Evolutionary conservation across 1,140 invertebrate species (phyloP).

Genomic region (Homarus americanus): DNA sequence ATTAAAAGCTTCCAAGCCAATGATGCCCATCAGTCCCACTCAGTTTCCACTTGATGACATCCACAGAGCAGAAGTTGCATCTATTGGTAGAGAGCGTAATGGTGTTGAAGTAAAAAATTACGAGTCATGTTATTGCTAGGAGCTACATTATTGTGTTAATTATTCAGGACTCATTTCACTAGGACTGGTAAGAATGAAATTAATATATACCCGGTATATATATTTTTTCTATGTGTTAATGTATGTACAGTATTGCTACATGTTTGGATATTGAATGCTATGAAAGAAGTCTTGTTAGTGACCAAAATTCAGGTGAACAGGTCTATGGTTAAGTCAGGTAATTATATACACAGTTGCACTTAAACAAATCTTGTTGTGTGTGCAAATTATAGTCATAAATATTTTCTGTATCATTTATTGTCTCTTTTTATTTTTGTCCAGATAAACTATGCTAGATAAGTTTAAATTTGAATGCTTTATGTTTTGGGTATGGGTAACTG

Average conservation of each 20-base stretch:
- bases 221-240: background rate
- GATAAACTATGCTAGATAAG: background rate
- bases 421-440: background rate
- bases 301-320: background rate
- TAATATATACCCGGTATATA: background rate
- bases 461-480: too few species aligned
- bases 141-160: background rate
- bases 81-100: slow-evolving; percentile 52
- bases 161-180: background rate
- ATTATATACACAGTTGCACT: background rate
- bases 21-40: slow-evolving; percentile 79
- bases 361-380: background rate
- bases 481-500: too few species aligned
- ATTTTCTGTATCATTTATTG: background rate
- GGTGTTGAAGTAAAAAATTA: slow-evolving; percentile 26
- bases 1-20: slow-evolving; percentile 83
- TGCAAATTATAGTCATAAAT: background rate
- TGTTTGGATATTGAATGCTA: background rate
- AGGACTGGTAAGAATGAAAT: background rate
- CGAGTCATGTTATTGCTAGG: slow-evolving; percentile 18
- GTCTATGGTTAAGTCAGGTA: background rate
- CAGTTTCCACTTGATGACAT: slow-evolving; percentile 65
- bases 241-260: background rate
- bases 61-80: slow-evolving; percentile 59
- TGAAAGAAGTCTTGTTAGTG: background rate